These are phyloP conservation scores for Ornithorhynchus anatinus DNA, from an alignment of 2,113 vertebrate species.

Conservation along the genomic window DNA sequence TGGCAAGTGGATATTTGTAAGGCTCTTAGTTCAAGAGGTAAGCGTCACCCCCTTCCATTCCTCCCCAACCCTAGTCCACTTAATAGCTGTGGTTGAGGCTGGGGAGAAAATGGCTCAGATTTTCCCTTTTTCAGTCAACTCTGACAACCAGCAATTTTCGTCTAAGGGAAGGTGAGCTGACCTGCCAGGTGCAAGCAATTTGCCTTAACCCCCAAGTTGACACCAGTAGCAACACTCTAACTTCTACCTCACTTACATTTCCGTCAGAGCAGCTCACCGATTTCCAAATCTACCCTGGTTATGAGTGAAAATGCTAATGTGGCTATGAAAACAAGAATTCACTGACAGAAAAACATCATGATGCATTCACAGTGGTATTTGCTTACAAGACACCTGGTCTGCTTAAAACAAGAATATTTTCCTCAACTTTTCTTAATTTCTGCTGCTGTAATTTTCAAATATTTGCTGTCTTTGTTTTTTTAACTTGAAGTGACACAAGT, in stretches of 20 bases:
- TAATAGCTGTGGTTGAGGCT: too few relatives aligned
- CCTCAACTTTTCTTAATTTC: too few relatives aligned
- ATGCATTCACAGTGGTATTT: constrained; percentile 41
- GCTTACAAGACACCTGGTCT: constrained; percentile 3
- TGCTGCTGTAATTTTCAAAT: too few relatives aligned
- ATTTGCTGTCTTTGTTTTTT: not conserved
- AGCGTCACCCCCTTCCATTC: too few relatives aligned
- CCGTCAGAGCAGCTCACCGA: constrained; percentile 25
- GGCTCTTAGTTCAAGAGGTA: too few relatives aligned
- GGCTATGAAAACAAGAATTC: constrained; percentile 5
- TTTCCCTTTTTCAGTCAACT: too few relatives aligned
- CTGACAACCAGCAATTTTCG: too few relatives aligned
- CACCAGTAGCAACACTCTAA: not conserved
- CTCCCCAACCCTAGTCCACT: too few relatives aligned
- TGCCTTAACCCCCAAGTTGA: constrained; percentile 18
- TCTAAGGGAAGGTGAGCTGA: not conserved
- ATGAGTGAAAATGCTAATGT: constrained; percentile 41
- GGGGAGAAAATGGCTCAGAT: too few relatives aligned
- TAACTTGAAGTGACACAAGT: too few relatives aligned
- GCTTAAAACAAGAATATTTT: constrained; percentile 29
- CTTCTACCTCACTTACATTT: constrained; percentile 18
- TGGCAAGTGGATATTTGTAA: too few relatives aligned
- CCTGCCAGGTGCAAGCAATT: constrained; percentile 22
- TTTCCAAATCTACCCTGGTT: constrained; percentile 22
- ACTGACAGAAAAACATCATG: constrained; percentile 30